A percentile compares a stretch with the other conserved stretches of the same genome.
phyloP scores from a whole-genome alignment of 1,140 invertebrate species.

The Drusus annulatus region DNA sequence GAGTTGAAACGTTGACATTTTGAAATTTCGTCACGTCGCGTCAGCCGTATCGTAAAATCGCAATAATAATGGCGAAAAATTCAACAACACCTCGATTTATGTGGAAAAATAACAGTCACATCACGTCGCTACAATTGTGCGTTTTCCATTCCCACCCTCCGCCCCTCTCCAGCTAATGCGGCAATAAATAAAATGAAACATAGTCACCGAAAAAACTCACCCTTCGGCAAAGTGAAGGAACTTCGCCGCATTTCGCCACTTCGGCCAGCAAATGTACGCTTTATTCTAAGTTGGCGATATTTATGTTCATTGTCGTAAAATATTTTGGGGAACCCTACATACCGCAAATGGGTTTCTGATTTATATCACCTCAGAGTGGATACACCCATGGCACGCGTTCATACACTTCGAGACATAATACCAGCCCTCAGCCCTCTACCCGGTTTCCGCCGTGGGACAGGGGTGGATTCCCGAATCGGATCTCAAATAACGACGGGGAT shows the following conservation, averaged over 20 bases:
- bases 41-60: background rate
- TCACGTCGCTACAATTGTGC: slow-evolving; percentile 31
- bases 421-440: too few relatives aligned
- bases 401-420: background rate
- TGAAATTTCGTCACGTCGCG: background rate
- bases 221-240: slow-evolving; percentile 1
- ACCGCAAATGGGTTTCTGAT: slow-evolving; percentile 54
- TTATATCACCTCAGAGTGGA: slow-evolving; percentile 49
- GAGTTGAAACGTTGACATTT: background rate
- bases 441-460: too few relatives aligned
- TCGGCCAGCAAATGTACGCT: slow-evolving; percentile 35
- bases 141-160: background rate
- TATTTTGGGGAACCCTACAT: slow-evolving; percentile 48
- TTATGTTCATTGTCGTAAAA: slow-evolving; percentile 54
- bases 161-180: slow-evolving; percentile 18
- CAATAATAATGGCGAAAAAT: slow-evolving; percentile 4
- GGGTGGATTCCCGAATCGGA: too few relatives aligned
- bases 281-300: slow-evolving; percentile 39
- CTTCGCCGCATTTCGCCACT: slow-evolving; percentile 8
- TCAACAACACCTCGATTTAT: slow-evolving; percentile 27
- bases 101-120: slow-evolving; percentile 22
- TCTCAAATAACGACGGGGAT: too few relatives aligned
- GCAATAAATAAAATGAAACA: slow-evolving; percentile 39
- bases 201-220: slow-evolving; percentile 1
- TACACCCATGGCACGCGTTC: slow-evolving; percentile 44